Percentiles rank a stretch among this genome's conserved stretches.
Evolutionary conservation across 1,140 invertebrate genomes (phyloP).

Genomic region (Stratiolaelaps scimitus): DNA sequence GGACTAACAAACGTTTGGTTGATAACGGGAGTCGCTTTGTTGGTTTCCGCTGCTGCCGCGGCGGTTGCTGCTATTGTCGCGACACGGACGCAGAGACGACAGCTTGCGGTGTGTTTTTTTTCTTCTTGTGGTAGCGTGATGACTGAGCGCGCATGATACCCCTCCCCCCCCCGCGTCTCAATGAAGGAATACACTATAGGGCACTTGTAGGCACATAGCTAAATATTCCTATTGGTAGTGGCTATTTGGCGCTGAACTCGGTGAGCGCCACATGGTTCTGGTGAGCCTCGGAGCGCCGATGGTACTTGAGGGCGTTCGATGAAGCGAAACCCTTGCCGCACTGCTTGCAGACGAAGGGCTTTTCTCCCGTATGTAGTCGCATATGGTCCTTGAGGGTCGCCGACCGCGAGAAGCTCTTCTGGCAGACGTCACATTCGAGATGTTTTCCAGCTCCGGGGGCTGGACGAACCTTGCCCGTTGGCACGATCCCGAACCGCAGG

Average conservation of each 20-base stretch:
- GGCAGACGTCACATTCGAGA: conserved; percentile 30
- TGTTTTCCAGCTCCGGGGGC: neutral
- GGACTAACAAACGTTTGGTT: too few relatives aligned
- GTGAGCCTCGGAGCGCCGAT: conserved; percentile 17
- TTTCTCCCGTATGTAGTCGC: conserved; percentile 47
- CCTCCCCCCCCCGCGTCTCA: too few relatives aligned
- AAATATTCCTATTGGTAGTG: too few relatives aligned
- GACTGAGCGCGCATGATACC: too few relatives aligned
- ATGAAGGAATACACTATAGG: too few relatives aligned
- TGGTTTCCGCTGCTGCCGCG: too few relatives aligned
- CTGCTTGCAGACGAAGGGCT: conserved; percentile 43
- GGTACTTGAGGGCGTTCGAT: conserved; percentile 20
- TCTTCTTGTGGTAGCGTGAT: too few relatives aligned
- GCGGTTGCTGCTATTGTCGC: too few relatives aligned
- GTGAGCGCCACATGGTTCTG: conserved; percentile 12
- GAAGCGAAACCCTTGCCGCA: conserved; percentile 34
- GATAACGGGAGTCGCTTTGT: too few relatives aligned
- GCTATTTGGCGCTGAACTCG: conserved; percentile 18
- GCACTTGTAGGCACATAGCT: too few relatives aligned
- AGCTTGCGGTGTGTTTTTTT: too few relatives aligned
- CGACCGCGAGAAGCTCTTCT: conserved; percentile 32
- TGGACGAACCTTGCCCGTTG: neutral
- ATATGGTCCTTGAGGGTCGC: conserved; percentile 42
- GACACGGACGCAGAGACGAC: too few relatives aligned
- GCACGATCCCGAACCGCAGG: conserved; percentile 5